phyloP scores from a whole-genome alignment of 2,888 invertebrate species.

The Calliphora vomitoria region DNA sequence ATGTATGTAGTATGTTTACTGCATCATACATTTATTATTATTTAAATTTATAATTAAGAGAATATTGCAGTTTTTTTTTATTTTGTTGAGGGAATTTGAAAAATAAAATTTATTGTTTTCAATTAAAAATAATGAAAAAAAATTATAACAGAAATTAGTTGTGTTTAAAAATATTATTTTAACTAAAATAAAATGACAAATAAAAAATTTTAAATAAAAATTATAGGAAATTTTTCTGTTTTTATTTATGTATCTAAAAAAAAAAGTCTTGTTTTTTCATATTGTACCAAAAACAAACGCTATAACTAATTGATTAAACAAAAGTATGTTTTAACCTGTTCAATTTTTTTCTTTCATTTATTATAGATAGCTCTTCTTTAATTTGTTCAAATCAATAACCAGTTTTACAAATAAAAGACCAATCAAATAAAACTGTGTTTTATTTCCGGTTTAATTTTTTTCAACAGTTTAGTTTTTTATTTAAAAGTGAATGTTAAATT shows the following conservation, averaged over 20 bases:
- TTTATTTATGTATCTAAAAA: no score
- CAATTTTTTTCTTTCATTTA: no score
- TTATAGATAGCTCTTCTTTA: background rate
- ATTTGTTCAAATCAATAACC: background rate
- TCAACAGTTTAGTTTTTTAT: background rate
- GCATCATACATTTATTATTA: background rate
- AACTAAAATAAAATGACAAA: no score
- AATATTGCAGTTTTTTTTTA: no score
- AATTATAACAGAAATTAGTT: no score
- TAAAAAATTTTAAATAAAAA: background rate
- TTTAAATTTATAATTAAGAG: no score
- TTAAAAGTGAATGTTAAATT: constrained; percentile 55
- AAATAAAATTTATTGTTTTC: no score
- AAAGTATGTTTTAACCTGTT: background rate
- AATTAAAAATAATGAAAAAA: no score
- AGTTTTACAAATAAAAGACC: background rate
- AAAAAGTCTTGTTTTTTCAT: background rate
- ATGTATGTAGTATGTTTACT: background rate
- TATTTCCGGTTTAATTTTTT: constrained; percentile 36
- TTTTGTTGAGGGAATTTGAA: no score
- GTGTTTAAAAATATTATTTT: no score
- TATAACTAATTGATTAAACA: background rate
- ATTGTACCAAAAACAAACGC: no score
- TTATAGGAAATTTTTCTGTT: background rate
- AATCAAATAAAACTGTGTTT: background rate